These are phyloP conservation scores for Eudorcas thomsonii DNA, from an alignment of 2,113 vertebrate species.

Conservation along the genomic window DNA sequence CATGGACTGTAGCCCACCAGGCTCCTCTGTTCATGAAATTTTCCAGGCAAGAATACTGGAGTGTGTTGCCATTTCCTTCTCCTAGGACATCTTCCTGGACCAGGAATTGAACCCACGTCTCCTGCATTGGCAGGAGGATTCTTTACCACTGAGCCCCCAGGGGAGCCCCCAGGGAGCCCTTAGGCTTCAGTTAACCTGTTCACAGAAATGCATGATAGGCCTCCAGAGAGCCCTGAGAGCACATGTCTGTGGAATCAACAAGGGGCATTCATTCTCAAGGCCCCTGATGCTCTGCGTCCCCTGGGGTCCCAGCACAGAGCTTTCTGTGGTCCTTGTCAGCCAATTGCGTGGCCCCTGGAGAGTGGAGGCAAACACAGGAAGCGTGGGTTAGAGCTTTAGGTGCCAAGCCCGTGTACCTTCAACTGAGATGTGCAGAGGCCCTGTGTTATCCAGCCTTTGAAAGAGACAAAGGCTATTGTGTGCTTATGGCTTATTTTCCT, in stretches of 20 bases:
- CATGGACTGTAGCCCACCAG: background rate
- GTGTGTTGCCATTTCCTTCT: background rate
- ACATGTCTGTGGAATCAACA: fast-evolving
- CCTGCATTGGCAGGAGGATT: background rate
- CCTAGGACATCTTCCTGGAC: background rate
- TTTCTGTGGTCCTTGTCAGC: background rate
- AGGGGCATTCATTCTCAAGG: background rate
- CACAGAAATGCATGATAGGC: fast-evolving
- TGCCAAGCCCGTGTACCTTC: background rate
- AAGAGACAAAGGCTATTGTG: slow-evolving; percentile 65
- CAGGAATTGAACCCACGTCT: background rate
- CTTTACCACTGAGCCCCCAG: background rate
- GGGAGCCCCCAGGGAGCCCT: background rate
- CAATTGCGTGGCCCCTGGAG: fast-evolving
- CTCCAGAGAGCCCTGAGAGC: too few species aligned
- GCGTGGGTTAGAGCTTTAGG: background rate
- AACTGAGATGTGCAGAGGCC: background rate
- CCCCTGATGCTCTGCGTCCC: fast-evolving
- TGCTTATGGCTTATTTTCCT: slow-evolving; percentile 57
- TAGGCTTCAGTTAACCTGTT: too few species aligned
- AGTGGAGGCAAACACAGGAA: fast-evolving
- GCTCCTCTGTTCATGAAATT: background rate
- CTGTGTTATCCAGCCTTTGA: background rate
- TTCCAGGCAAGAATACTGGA: background rate
- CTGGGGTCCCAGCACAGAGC: background rate